Base-by-base conservation (phyloP, 2,797 vertebrate genomes). In the Myripristis jacobus region DNA sequence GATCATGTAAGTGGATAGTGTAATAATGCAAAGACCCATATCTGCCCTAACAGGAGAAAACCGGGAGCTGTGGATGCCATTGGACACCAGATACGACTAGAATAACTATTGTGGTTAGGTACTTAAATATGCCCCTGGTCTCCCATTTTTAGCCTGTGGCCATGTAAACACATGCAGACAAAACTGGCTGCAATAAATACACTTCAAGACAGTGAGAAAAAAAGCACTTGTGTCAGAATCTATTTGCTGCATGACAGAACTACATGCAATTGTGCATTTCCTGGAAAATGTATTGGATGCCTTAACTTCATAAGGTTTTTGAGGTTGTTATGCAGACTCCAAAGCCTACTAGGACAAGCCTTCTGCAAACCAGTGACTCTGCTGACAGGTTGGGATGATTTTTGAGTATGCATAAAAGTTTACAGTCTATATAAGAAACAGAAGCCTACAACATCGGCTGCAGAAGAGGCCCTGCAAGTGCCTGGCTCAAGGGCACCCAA, bases 61-160 rank as follows among this genome's bases (percentile, higher is more conserved):
- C 53, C 84, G 77, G 77, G 60, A 87, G 89, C 73, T 66, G 79
- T 54, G 75, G 75, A 86, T 75, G 82, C 81, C 82, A 85, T 78
- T 22, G 22, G 83, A 91, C 89, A 86, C 81, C 79, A 88, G 88
- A 90, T 90, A 86, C 61, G 82, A 80, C 85, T 65, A 69, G 76
- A 87, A 90, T 85, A 91, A 81, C 70, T 80, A 55, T 84, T 84
- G 87, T 88, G 89, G 88, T 87, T 58, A 41, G 82, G 83, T 77
- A 53, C 82, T 89, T 85, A 78, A 90, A 88, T 81, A 74, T 81
- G 73, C 70, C 79, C 66, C 75, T 70, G 80, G 71, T 38, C 67
- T 86, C 70, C 82, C 72, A 57, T 80, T 87, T 88, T 87, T 84
- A 88, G 82, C 62, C 80, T 53, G 73, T 74, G 80, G 70, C 68